Percentiles rank a stretch among this genome's conserved stretches.
Evolutionary conservation across 2,113 vertebrate species (phyloP).

Genomic region (Scopus umbretta): DNA sequence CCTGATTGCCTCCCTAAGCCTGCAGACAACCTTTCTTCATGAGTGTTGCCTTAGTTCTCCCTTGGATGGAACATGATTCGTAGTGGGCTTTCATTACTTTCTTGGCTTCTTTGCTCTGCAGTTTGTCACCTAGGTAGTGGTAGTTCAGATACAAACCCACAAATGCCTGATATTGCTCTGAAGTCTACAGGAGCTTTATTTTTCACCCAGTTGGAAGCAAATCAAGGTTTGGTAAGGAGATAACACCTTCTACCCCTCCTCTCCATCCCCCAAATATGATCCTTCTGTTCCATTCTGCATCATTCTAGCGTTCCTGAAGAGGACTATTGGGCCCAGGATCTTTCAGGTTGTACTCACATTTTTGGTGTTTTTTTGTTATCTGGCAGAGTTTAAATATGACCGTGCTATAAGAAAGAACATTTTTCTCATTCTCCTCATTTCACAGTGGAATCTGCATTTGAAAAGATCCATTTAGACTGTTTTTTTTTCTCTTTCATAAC

Average conservation of each 20-base stretch:
- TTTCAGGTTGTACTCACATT: not conserved
- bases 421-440: slow-evolving; percentile 7
- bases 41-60: not conserved
- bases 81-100: not conserved
- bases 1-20: not conserved
- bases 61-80: not conserved
- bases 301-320: not conserved
- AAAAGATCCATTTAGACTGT: slow-evolving; percentile 32
- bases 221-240: not conserved
- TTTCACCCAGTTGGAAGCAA: not conserved
- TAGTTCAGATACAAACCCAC: not conserved
- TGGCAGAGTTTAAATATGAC: not conserved
- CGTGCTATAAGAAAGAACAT: slow-evolving; percentile 4
- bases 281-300: not conserved
- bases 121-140: not conserved
- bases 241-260: not conserved
- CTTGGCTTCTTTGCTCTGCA: not conserved
- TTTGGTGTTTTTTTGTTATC: not conserved
- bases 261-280: not conserved
- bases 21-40: not conserved
- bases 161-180: not conserved
- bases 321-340: not conserved
- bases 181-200: not conserved
- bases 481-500: slow-evolving; percentile 40
- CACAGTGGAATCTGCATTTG: slow-evolving; percentile 47